Evolutionary conservation across 2,797 vertebrate species (phyloP), one percentile per base, ranked within the genome.

Genomic region (Sebastes cheni): DNA sequence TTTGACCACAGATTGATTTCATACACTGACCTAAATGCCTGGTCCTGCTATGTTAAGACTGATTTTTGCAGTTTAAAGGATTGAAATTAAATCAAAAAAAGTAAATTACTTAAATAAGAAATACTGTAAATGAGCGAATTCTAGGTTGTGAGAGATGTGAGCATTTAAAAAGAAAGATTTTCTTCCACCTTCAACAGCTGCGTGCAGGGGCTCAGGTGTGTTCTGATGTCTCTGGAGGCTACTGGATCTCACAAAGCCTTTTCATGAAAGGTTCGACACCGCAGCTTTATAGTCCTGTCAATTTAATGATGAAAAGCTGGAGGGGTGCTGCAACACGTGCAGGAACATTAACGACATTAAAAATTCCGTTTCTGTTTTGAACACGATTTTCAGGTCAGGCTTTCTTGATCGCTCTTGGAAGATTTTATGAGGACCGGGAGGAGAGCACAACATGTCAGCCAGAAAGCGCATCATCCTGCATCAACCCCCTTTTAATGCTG

Each of bases 171-270:
- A 46, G 13, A 8, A 20, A 9, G 8, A 22, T 23, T 64, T 64
- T 72, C 56, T 75, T 76, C 72, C 58, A 46, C 42, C 75, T 80
- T 61, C 36, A 75, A 58, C 91, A 88, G 91, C 89, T 91, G 88
- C 70, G 85, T 67, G 68, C 83, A 18, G 75, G 66, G 87, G 84
- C 87, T 88, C 91, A 93, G 91, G 84, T 93, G 90, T 83, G 80
- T 84, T 82, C 6, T 55, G 25, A 66, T 75, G 67, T 88, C 85
- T 83, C 86, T 68, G 1, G 75, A 84, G 88, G 84, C 78, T 27
- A 39, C 72, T 23, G 29, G 81, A 87, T 84, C 67, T 77, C 65
- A 88, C 64, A 67, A 50, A 83, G 60, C 36, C 61, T 86, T 85
- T 88, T 88, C 73, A 83, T 81, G 65, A 87, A 86, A 82, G 76